Evolutionary conservation across 2,113 vertebrate genomes (phyloP).

Genomic region (Meles meles): DNA sequence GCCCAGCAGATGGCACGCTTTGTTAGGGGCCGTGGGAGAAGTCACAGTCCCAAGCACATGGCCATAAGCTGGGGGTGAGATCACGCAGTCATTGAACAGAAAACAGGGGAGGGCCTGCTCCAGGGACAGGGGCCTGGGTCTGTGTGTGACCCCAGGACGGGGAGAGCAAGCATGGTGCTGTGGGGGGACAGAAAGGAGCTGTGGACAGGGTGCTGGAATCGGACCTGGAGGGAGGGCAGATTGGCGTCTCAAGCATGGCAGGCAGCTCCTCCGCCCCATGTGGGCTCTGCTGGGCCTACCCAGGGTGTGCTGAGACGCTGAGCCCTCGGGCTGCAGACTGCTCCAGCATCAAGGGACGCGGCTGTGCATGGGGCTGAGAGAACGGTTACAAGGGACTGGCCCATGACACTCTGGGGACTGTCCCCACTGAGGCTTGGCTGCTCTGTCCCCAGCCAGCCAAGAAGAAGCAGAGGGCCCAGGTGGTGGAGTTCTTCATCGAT

Average conservation of each 20-base stretch:
- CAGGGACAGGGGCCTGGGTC: not conserved
- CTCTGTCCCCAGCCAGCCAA: slow-evolving; percentile 87
- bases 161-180: not conserved
- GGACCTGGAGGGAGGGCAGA: too few species aligned
- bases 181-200: not conserved
- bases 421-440: not conserved
- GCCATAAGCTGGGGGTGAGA: not conserved
- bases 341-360: not conserved
- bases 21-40: not conserved
- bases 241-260: not conserved
- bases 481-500: slow-evolving; percentile 95
- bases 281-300: too few species aligned
- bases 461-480: slow-evolving; percentile 94
- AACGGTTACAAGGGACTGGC: not conserved
- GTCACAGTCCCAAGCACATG: too few species aligned
- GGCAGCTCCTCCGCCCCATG: not conserved
- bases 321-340: fast-evolving
- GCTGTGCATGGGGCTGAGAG: not conserved
- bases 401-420: fast-evolving
- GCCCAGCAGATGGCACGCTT: fast-evolving
- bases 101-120: not conserved
- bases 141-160: not conserved
- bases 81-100: not conserved
- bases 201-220: not conserved
- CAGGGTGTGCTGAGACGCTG: fast-evolving